phyloP scores from a whole-genome alignment of 2,113 vertebrate genomes.

The Psilopsiagon aymara region DNA sequence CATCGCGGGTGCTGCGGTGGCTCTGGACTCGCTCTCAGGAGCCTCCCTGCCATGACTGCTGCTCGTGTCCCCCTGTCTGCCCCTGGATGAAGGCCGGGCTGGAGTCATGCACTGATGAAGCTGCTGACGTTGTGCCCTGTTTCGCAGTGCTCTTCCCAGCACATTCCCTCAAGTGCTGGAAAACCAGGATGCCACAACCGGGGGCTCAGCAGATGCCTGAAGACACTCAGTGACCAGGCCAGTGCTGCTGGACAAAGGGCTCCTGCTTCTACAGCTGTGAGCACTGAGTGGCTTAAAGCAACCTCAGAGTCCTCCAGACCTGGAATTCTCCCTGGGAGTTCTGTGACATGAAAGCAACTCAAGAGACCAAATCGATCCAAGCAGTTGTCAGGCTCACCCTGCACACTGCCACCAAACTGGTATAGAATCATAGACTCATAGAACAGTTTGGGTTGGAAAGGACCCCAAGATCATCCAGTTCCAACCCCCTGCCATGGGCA shows the following conservation, averaged over 20 bases:
- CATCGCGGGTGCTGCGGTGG: background rate
- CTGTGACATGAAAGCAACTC: background rate
- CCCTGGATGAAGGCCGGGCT: background rate
- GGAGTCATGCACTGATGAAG: background rate
- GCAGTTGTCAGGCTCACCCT: background rate
- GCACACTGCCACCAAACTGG: background rate
- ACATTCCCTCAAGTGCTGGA: background rate
- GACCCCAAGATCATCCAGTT: too few relatives aligned
- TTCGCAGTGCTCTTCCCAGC: constrained; percentile 31
- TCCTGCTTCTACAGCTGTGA: background rate
- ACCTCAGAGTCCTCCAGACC: fast-evolving
- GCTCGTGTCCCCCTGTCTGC: background rate
- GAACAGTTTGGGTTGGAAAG: too few relatives aligned
- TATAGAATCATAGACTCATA: too few relatives aligned
- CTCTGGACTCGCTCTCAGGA: background rate
- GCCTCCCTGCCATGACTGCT: background rate
- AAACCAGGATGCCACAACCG: background rate
- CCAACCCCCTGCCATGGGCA: too few relatives aligned
- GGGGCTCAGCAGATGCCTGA: background rate
- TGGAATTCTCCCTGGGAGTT: background rate
- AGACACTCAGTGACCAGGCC: background rate
- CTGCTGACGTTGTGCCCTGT: constrained; percentile 15
- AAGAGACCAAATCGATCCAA: background rate
- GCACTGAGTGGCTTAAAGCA: background rate
- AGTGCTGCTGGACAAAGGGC: background rate